Conservation (phyloP, 2,113 vertebrate species). For the Lagopus leucura region DNA sequence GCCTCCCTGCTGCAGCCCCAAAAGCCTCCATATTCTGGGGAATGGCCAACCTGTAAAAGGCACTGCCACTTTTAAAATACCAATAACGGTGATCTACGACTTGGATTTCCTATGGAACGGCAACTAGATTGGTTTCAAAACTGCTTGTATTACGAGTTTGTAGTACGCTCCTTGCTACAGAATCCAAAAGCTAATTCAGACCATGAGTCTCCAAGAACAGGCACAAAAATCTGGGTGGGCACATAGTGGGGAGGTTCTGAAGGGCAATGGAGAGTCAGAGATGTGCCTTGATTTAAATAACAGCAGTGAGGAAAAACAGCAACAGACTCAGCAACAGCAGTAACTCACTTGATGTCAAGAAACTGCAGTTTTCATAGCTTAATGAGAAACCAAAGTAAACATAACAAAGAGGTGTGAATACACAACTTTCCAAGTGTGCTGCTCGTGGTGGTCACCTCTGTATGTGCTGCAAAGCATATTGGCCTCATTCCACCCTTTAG, state of each 20-base stretch:
- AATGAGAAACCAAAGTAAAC: neutral
- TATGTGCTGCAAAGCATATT: neutral
- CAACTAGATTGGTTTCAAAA: slow-evolving; percentile 48
- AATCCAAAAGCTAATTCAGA: neutral
- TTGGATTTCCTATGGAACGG: slow-evolving; percentile 49
- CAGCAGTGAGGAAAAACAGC: neutral
- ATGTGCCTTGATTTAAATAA: neutral
- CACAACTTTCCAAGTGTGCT: neutral
- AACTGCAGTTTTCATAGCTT: neutral
- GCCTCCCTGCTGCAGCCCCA: neutral
- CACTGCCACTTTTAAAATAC: slow-evolving; percentile 54
- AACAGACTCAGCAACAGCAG: neutral
- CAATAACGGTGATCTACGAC: slow-evolving; percentile 56
- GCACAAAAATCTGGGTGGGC: neutral
- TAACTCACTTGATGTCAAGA: neutral
- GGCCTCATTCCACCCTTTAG: neutral
- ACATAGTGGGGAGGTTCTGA: fast-evolving
- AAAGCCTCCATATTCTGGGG: slow-evolving; percentile 31
- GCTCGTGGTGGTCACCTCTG: neutral
- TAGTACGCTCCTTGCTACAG: neutral
- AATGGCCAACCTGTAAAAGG: slow-evolving; percentile 39
- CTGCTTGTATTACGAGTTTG: neutral
- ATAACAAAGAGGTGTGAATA: fast-evolving
- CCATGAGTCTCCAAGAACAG: neutral
- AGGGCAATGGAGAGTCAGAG: neutral